Evolutionary conservation across 2,113 vertebrate species (phyloP).

Genomic region (Passer montanus): DNA sequence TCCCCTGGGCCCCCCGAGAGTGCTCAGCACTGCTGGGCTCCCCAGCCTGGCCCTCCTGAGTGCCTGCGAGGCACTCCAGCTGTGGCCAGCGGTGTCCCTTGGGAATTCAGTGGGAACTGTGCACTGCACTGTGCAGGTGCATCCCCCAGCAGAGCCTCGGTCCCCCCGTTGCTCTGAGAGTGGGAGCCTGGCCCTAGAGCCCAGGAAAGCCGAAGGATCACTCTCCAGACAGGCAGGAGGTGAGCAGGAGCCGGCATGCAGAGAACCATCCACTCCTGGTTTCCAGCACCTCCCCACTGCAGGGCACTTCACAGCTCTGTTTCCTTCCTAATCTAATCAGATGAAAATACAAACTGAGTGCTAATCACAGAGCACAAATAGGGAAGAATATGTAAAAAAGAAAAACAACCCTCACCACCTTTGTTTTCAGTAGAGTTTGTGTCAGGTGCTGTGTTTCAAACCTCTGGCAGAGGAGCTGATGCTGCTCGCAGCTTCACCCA

Average conservation of each 20-base stretch:
- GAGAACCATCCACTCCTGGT: background rate
- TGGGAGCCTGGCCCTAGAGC: background rate
- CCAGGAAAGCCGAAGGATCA: background rate
- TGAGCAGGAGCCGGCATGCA: rapidly evolving
- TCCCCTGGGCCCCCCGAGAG: rapidly evolving
- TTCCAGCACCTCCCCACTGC: background rate
- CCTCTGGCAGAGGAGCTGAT: rapidly evolving
- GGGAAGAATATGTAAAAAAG: background rate
- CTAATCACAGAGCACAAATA: background rate
- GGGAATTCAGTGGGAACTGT: rapidly evolving
- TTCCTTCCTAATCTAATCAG: background rate
- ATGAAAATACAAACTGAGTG: background rate
- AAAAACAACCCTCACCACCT: background rate
- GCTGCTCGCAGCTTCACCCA: background rate
- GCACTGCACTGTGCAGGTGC: rapidly evolving
- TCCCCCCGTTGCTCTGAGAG: rapidly evolving
- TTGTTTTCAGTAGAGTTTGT: background rate
- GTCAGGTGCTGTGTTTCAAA: background rate
- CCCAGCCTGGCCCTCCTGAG: background rate
- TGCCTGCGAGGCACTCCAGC: rapidly evolving
- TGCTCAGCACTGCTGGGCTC: background rate
- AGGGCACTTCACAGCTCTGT: background rate
- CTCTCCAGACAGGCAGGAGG: rapidly evolving
- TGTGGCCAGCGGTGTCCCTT: background rate
- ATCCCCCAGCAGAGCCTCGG: background rate